Conservation (phyloP, 2,888 invertebrate genomes). For the Marasmarcha lunaedactyla region DNA sequence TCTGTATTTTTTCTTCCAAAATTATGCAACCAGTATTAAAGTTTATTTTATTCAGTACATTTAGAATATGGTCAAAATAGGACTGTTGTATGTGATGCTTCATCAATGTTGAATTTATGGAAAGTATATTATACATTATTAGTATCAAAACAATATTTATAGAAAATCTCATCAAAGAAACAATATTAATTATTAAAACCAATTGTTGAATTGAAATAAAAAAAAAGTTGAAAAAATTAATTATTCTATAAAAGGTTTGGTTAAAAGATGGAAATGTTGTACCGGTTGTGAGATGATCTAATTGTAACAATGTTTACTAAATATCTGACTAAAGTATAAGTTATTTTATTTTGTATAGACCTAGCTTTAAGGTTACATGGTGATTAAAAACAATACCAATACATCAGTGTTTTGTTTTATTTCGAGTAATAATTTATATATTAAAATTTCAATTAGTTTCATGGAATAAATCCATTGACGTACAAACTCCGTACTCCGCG, state of each 20-base stretch:
- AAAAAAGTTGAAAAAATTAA: slow-evolving; percentile 32
- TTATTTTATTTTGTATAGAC: slow-evolving; percentile 69
- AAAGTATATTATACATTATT: slow-evolving; percentile 1
- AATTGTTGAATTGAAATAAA: slow-evolving; percentile 5
- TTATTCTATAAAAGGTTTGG: slow-evolving; percentile 50
- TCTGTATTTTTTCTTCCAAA: slow-evolving; percentile 27
- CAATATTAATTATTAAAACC: neutral
- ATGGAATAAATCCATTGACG: too few species aligned
- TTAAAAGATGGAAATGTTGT: slow-evolving; percentile 56
- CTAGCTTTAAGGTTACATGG: slow-evolving; percentile 54
- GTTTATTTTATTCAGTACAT: neutral
- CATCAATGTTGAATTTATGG: slow-evolving; percentile 6
- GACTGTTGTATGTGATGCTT: slow-evolving; percentile 7
- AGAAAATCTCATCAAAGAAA: too few species aligned
- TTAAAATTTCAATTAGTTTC: too few species aligned
- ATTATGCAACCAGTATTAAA: slow-evolving; percentile 37
- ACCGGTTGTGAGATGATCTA: slow-evolving; percentile 70
- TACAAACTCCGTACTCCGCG: too few species aligned
- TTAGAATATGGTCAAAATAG: neutral
- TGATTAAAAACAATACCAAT: slow-evolving; percentile 38
- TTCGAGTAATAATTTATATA: too few species aligned
- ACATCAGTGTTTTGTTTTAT: slow-evolving; percentile 14
- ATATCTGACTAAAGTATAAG: slow-evolving; percentile 63
- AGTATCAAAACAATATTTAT: neutral
- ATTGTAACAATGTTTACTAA: slow-evolving; percentile 61